A percentile compares a stretch with the other conserved stretches of the same genome.
phyloP scores from a whole-genome alignment of 1,140 invertebrate genomes.

The Caenorhabditis tropicalis region DNA sequence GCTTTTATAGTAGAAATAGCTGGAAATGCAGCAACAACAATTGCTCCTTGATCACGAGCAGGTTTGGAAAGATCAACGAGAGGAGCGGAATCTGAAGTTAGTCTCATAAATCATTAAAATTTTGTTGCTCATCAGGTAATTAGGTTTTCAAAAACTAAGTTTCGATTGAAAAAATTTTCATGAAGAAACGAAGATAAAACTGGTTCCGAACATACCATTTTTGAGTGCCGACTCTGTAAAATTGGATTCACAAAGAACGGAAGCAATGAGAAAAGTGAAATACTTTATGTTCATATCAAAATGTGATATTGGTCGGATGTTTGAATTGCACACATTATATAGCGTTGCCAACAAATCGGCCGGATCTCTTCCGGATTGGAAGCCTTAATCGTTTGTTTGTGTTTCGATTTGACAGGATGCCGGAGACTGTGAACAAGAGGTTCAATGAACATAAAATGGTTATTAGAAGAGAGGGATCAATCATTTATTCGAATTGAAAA shows the following conservation, averaged over 20 bases:
- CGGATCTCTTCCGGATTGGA: constrained; percentile 43
- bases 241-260: constrained; percentile 13
- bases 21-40: constrained; percentile 8
- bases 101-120: too few species aligned
- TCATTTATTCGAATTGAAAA: background rate
- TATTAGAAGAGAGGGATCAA: background rate
- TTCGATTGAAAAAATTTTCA: background rate
- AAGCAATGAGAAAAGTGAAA: constrained; percentile 29
- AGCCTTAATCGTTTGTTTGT: constrained; percentile 40
- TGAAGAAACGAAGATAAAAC: too few species aligned
- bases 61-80: constrained; percentile 13
- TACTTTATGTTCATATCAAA: constrained; percentile 38
- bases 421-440: background rate
- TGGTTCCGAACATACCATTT: background rate
- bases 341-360: constrained; percentile 12
- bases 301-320: background rate
- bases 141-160: too few species aligned
- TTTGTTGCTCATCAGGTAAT: too few species aligned
- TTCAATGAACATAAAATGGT: constrained; percentile 35
- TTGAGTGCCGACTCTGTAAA: background rate
- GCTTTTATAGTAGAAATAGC: background rate
- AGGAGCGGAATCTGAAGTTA: background rate
- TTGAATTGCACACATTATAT: constrained; percentile 27
- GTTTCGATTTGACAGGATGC: constrained; percentile 42
- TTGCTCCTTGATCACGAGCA: constrained; percentile 22